These are phyloP conservation scores for Drosophila differens DNA, from an alignment of 2,888 invertebrate genomes.

Conservation along the genomic window DNA sequence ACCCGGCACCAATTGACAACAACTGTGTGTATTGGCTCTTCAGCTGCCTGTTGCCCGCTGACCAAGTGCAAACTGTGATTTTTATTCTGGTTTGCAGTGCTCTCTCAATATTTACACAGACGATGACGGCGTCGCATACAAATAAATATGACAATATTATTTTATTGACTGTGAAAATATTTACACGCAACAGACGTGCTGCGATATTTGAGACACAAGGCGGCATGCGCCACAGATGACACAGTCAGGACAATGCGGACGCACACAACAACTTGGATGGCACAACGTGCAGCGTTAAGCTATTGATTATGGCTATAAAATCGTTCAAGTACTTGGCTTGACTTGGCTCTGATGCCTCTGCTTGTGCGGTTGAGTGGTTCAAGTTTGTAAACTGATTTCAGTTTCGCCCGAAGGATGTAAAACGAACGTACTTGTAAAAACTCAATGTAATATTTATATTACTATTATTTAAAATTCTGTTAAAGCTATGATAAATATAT, in stretches of 20 bases:
- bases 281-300: constrained; percentile 28
- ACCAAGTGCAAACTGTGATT: constrained; percentile 68
- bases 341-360: constrained; percentile 6
- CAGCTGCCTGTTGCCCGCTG: constrained; percentile 48
- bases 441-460: neutral
- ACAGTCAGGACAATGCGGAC: constrained; percentile 15
- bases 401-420: neutral
- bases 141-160: constrained; percentile 81
- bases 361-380: constrained; percentile 19
- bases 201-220: constrained; percentile 47
- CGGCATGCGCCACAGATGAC: constrained; percentile 44
- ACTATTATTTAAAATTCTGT: neutral
- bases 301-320: constrained; percentile 69
- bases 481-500: neutral
- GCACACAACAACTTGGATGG: constrained; percentile 2
- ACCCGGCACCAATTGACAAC: constrained; percentile 10
- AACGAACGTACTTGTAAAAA: neutral
- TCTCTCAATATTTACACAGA: constrained; percentile 73
- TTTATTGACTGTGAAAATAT: constrained; percentile 82
- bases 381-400: constrained; percentile 8
- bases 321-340: constrained; percentile 20
- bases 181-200: constrained; percentile 75
- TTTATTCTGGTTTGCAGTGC: constrained; percentile 74
- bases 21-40: constrained; percentile 22
- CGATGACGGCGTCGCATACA: constrained; percentile 40